A percentile compares a stretch with the other conserved stretches of the same genome.
phyloP scores from a whole-genome alignment of 2,113 vertebrate species.

The Myiagra hebetior region DNA sequence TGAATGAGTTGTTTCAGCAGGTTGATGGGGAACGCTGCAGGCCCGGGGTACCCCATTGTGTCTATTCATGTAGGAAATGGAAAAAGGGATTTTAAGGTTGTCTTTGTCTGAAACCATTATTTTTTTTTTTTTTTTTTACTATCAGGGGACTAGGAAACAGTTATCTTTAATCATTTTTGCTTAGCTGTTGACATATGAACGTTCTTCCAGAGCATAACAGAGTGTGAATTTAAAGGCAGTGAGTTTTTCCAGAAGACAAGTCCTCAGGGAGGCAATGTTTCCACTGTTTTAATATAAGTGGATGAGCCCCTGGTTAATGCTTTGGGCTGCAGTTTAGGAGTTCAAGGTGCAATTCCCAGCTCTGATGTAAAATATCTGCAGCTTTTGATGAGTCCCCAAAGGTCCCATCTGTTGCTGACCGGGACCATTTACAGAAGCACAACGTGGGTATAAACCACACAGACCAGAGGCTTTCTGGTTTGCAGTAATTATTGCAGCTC shows the following conservation, averaged over 20 bases:
- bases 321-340: constrained; percentile 36
- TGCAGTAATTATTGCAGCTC: not conserved
- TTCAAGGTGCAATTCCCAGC: constrained; percentile 27
- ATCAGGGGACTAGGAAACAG: not conserved
- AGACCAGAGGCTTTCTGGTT: not conserved
- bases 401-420: not conserved
- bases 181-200: constrained; percentile 17
- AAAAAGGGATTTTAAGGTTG: constrained; percentile 23
- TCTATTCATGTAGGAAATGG: constrained; percentile 30
- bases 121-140: not conserved
- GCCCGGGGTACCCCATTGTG: not conserved
- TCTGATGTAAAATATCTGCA: not conserved
- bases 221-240: constrained; percentile 1
- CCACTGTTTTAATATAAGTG: constrained; percentile 4
- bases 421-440: not conserved
- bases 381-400: not conserved
- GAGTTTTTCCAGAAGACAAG: constrained; percentile 2
- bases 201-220: not conserved
- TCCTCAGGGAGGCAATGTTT: not conserved
- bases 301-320: not conserved
- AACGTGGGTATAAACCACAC: not conserved
- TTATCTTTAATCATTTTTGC: constrained; percentile 27
- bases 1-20: constrained; percentile 3
- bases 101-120: not conserved
- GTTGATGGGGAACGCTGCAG: not conserved